phyloP scores from a whole-genome alignment of 1,140 invertebrate species.

The Camponotus floridanus region DNA sequence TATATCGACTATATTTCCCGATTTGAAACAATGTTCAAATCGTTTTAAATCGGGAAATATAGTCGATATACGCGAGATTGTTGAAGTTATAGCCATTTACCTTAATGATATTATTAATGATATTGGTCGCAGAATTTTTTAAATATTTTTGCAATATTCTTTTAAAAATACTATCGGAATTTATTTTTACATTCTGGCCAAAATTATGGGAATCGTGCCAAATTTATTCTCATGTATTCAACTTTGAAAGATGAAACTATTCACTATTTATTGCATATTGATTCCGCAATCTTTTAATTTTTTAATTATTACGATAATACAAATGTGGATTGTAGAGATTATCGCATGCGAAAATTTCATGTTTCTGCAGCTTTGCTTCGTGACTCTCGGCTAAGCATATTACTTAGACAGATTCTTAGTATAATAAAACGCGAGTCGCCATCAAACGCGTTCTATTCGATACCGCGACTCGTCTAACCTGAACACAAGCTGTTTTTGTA shows the following conservation, averaged over 20 bases:
- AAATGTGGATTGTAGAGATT: neutral
- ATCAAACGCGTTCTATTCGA: conserved; percentile 41
- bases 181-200: too few relatives aligned
- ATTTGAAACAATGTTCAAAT: too few relatives aligned
- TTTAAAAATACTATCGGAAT: too few relatives aligned
- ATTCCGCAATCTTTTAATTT: neutral
- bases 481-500: conserved; percentile 59
- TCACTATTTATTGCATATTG: neutral
- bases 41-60: too few relatives aligned
- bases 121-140: too few relatives aligned
- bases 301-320: neutral
- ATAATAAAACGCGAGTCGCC: conserved; percentile 33
- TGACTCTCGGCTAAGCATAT: neutral
- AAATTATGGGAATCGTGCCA: too few relatives aligned
- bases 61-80: too few relatives aligned
- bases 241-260: neutral
- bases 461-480: conserved; percentile 69
- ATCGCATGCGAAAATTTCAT: neutral
- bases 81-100: too few relatives aligned
- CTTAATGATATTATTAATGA: too few relatives aligned
- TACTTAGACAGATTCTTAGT: conserved; percentile 8
- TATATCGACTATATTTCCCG: too few relatives aligned
- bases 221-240: too few relatives aligned
- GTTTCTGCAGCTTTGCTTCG: conserved; percentile 10
- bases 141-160: too few relatives aligned